A percentile compares a stretch with the other conserved stretches of the same genome.
Evolutionary conservation across 1,140 invertebrate species (phyloP).

Genomic region (Cepaea nemoralis): DNA sequence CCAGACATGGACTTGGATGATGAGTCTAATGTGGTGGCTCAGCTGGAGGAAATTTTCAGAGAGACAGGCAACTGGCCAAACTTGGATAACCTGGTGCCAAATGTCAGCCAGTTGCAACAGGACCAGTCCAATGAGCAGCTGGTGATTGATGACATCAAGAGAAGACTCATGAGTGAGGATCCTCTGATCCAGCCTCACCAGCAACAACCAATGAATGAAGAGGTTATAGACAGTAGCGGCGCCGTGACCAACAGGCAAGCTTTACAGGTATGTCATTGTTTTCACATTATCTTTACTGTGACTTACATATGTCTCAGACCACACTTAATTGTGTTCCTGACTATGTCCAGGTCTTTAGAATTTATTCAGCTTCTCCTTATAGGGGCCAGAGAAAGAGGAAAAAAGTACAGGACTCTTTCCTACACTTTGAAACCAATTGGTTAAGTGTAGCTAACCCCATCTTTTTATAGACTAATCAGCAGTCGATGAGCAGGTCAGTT

Average conservation of each 20-base stretch:
- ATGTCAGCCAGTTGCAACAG: not conserved
- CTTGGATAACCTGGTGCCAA: slow-evolving; percentile 21
- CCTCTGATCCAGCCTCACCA: slow-evolving; percentile 46
- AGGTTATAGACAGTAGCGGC: not conserved
- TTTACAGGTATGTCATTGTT: not conserved
- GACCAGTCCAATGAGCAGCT: slow-evolving; percentile 76
- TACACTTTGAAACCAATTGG: no score
- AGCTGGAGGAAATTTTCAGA: slow-evolving; percentile 42
- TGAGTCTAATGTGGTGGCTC: slow-evolving; percentile 34
- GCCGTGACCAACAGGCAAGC: not conserved
- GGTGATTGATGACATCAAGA: slow-evolving; percentile 90
- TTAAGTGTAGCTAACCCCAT: no score
- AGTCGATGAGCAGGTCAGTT: no score
- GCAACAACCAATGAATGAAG: not conserved
- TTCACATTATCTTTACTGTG: no score
- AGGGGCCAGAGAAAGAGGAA: no score
- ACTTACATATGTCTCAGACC: no score
- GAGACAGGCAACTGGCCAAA: slow-evolving; percentile 16
- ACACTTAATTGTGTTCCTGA: no score
- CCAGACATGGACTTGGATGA: slow-evolving; percentile 23
- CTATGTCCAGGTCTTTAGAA: no score
- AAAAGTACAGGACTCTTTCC: no score
- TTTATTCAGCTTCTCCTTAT: no score
- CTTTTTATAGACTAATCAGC: no score
- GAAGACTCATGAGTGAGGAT: slow-evolving; percentile 84